A percentile compares a stretch with the other conserved stretches of the same genome.
phyloP scores from a whole-genome alignment of 2,113 vertebrate genomes.

The Cariama cristata region DNA sequence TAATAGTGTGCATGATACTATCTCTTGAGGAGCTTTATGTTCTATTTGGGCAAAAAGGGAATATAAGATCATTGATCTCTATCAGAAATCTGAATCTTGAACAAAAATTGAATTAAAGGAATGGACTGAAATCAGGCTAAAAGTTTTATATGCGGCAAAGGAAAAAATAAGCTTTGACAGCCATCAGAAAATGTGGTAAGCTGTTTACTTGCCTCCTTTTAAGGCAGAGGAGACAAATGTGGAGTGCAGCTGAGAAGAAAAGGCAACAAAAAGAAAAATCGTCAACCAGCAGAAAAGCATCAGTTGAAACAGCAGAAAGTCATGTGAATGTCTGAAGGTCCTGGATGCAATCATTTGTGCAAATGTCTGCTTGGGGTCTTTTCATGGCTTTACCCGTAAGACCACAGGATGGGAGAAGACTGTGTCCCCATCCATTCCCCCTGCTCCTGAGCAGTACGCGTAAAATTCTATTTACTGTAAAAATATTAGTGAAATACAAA shows the following conservation, averaged over 20 bases:
- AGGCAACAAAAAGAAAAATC: neutral
- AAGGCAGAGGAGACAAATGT: neutral
- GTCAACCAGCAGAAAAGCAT: neutral
- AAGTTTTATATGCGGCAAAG: neutral
- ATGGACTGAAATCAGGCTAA: neutral
- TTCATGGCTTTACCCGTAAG: neutral
- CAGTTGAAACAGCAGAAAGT: neutral
- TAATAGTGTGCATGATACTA: neutral
- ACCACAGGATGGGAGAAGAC: neutral
- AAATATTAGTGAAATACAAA: neutral
- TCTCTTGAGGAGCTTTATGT: neutral
- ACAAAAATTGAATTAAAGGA: neutral
- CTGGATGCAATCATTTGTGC: neutral
- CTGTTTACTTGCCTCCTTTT: neutral
- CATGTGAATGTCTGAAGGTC: neutral
- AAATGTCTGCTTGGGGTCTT: neutral
- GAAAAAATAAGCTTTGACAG: neutral
- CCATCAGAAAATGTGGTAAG: neutral
- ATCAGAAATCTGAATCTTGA: neutral
- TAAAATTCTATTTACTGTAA: neutral
- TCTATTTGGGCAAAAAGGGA: neutral
- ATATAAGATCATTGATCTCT: neutral
- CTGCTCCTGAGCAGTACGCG: neutral
- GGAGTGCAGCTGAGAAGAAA: neutral
- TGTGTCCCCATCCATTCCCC: neutral